Conservation (phyloP, 1,140 invertebrate species). For the Agrypnia vestita region DNA sequence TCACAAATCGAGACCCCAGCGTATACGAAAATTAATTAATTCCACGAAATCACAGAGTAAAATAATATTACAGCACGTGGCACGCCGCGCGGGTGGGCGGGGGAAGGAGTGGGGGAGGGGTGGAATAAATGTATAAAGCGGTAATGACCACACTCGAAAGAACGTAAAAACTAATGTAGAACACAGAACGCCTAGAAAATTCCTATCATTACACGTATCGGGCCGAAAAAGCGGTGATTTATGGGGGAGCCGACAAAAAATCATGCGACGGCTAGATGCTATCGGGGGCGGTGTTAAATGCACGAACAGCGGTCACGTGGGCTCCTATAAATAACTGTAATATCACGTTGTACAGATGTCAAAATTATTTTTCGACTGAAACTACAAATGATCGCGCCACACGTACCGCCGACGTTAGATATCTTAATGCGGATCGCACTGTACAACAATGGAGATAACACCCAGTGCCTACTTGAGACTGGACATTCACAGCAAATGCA, state of each 20-base stretch:
- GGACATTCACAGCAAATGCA: too few species aligned
- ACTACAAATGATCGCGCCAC: too few species aligned
- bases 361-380: too few species aligned
- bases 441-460: too few species aligned
- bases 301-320: conserved; percentile 3
- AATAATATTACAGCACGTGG: not conserved
- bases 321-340: not conserved
- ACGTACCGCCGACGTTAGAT: too few species aligned
- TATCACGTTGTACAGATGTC: too few species aligned
- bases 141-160: not conserved
- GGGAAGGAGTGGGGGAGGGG: too few species aligned
- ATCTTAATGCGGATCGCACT: too few species aligned
- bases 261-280: not conserved
- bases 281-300: conserved; percentile 8
- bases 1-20: too few species aligned
- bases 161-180: not conserved
- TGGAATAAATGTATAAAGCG: not conserved
- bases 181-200: conserved; percentile 26
- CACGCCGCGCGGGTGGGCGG: not conserved
- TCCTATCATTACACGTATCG: conserved; percentile 19
- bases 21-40: conserved; percentile 5
- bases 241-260: not conserved
- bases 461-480: too few species aligned
- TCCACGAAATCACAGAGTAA: not conserved
- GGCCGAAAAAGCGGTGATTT: conserved; percentile 10